Evolutionary conservation across 1,140 invertebrate species (phyloP).

Genomic region (Drosophila simulans): DNA sequence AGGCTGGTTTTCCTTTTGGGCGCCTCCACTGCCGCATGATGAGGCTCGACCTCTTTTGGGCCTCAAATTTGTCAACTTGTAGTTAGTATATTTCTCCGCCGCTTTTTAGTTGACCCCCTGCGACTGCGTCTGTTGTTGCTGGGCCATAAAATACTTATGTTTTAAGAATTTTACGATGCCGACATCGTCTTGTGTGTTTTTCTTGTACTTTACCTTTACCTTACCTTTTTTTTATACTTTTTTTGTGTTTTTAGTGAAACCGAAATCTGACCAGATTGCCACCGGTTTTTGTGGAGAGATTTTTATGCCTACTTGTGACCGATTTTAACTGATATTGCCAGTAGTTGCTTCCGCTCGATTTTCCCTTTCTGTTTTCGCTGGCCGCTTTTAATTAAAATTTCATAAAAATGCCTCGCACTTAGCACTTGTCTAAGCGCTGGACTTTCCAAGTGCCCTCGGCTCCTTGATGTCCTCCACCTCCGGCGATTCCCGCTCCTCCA

Average conservation of each 20-base stretch:
- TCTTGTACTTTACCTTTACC: slow-evolving; percentile 57
- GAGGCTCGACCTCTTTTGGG: slow-evolving; percentile 66
- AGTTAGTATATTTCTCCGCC: slow-evolving; percentile 69
- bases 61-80: slow-evolving; percentile 78
- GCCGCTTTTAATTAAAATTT: slow-evolving; percentile 67
- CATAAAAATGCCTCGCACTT: slow-evolving; percentile 69
- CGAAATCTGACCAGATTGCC: slow-evolving; percentile 68
- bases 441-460: slow-evolving; percentile 61
- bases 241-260: slow-evolving; percentile 52
- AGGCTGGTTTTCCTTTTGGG: slow-evolving; percentile 79
- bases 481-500: slow-evolving; percentile 3
- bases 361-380: slow-evolving; percentile 50
- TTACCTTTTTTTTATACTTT: slow-evolving; percentile 27
- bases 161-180: slow-evolving; percentile 82
- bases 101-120: slow-evolving; percentile 35
- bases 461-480: slow-evolving; percentile 28
- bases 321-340: slow-evolving; percentile 33
- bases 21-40: slow-evolving; percentile 52
- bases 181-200: slow-evolving; percentile 53
- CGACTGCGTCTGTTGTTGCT: slow-evolving; percentile 37
- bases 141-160: slow-evolving; percentile 77
- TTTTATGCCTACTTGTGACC: slow-evolving; percentile 72
- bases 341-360: slow-evolving; percentile 69
- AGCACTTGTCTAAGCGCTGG: slow-evolving; percentile 70
- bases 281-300: slow-evolving; percentile 70